Evolutionary conservation across 2,888 invertebrate species (phyloP), one percentile per base, ranked within the genome.

Genomic region (Drosophila acutilabella): DNA sequence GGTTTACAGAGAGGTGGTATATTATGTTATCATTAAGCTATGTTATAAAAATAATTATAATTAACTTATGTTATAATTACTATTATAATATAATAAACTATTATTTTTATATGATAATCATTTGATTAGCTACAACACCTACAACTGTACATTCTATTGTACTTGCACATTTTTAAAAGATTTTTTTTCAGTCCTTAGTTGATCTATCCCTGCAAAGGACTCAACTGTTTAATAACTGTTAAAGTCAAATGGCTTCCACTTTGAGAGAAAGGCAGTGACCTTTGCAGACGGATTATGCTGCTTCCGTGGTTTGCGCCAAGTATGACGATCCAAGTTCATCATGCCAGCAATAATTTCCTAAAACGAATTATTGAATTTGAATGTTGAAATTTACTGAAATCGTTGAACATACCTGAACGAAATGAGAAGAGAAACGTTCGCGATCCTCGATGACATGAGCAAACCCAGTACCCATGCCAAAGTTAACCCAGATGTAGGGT

Each of bases 371-470:
- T 6, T 13, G 0, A 47, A 23, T 23, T 1, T 13, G n/a, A n/a
- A 23, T 45, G 1, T 6, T 18, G 5, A 6, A 6, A 23, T n/a
- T 23, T 45, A 2, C 0, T 5, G n/a, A 3, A 45, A 8, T 11
- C 5, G n/a, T 13, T 20, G 7, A 20, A 47, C 47, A 10, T 4
- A 47, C 33, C 23, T 38, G 26, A 30, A 40, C 16, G 23, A 99
- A 99, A 92, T 96, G 96, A 56, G 91, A 93, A 0, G 98, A 97
- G 92, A 99, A 99, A 41, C 94, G 91, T 61, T 95, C 94, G 90
- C 97, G 97, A 92, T 99, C 97, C 93, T 99, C 99, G 87, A 99
- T 98, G 0, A 99, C 97, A 93, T 99, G 99, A 50, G 98, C 99
- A 93, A 96, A 99, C 1, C 99, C 99, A 56, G 96, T 95, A 45